These are phyloP conservation scores for Prostheceraeus crozeri DNA, from an alignment of 2,888 invertebrate genomes.

Conservation along the genomic window DNA sequence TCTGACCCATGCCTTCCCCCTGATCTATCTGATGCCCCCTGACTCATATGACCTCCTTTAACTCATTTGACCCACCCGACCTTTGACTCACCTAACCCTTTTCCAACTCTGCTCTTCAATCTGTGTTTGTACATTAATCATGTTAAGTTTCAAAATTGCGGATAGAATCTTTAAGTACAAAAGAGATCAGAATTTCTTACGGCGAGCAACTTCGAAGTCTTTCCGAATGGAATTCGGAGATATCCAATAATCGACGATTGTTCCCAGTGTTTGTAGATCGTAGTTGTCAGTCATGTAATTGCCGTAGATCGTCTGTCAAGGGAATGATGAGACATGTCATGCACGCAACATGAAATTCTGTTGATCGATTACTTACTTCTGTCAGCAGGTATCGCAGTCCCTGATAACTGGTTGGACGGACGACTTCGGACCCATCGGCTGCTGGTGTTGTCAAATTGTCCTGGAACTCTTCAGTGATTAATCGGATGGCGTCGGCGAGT, in stretches of 20 bases:
- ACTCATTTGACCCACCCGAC: too few relatives aligned
- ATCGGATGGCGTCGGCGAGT: slow-evolving; percentile 47
- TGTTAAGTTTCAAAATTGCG: too few relatives aligned
- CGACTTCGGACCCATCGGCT: slow-evolving; percentile 47
- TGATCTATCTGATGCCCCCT: too few relatives aligned
- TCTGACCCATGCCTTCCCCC: too few relatives aligned
- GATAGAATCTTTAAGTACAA: slow-evolving; percentile 17
- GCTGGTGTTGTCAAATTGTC: slow-evolving; percentile 46
- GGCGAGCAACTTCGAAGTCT: slow-evolving; percentile 55
- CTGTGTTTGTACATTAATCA: too few relatives aligned
- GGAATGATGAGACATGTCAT: not conserved
- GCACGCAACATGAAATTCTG: not conserved
- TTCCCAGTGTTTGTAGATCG: slow-evolving; percentile 51
- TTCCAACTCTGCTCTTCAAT: too few relatives aligned
- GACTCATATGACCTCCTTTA: too few relatives aligned
- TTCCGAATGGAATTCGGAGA: slow-evolving; percentile 54
- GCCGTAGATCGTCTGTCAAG: slow-evolving; percentile 53
- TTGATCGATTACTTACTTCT: slow-evolving; percentile 46
- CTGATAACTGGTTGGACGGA: slow-evolving; percentile 51
- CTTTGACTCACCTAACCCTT: too few relatives aligned
- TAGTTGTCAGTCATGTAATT: slow-evolving; percentile 48
- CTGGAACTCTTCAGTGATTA: slow-evolving; percentile 49
- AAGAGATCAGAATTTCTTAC: slow-evolving; percentile 44
- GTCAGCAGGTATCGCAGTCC: slow-evolving; percentile 52
- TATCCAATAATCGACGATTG: slow-evolving; percentile 56